phyloP scores from a whole-genome alignment of 2,113 vertebrate genomes.

The Mesocricetus auratus region DNA sequence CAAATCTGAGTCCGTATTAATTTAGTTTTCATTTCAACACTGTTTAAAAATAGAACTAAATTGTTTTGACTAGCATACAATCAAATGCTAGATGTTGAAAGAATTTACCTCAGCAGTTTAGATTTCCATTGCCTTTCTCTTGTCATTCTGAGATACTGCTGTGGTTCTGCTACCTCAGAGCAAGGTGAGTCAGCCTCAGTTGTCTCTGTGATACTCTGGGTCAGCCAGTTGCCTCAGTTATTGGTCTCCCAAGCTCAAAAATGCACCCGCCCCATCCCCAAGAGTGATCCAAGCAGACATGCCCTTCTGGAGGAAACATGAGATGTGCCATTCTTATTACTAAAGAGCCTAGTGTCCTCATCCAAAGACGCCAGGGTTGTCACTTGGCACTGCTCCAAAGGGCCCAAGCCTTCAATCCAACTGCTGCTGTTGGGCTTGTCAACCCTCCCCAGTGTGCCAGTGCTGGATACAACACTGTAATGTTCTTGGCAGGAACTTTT shows the following conservation, averaged over 20 bases:
- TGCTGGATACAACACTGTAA: fast-evolving
- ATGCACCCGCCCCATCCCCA: not conserved
- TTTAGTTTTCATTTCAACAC: constrained; percentile 73
- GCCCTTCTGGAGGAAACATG: not conserved
- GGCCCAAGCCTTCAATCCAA: not conserved
- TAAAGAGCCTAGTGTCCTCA: not conserved
- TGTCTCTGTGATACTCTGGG: not conserved
- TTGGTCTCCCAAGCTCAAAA: not conserved
- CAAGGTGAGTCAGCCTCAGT: not conserved
- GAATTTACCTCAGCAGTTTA: constrained; percentile 19
- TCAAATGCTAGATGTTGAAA: constrained; percentile 42
- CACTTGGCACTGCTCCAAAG: not conserved
- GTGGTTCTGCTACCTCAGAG: not conserved
- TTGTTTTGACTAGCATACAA: constrained; percentile 65
- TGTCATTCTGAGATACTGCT: not conserved
- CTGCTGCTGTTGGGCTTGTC: not conserved
- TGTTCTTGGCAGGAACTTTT: not conserved
- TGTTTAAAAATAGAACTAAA: constrained; percentile 79
- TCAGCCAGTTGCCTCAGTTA: not conserved
- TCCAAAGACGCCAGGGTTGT: not conserved
- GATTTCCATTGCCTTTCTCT: not conserved
- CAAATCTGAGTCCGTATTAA: constrained; percentile 61
- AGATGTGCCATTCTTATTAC: not conserved
- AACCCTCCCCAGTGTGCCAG: not conserved
- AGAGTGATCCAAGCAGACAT: not conserved